Percentiles rank a stretch among this genome's conserved stretches.
These are phyloP conservation scores for Lagocephalus sceleratus DNA, from an alignment of 2,797 vertebrate species.

Conservation along the genomic window DNA sequence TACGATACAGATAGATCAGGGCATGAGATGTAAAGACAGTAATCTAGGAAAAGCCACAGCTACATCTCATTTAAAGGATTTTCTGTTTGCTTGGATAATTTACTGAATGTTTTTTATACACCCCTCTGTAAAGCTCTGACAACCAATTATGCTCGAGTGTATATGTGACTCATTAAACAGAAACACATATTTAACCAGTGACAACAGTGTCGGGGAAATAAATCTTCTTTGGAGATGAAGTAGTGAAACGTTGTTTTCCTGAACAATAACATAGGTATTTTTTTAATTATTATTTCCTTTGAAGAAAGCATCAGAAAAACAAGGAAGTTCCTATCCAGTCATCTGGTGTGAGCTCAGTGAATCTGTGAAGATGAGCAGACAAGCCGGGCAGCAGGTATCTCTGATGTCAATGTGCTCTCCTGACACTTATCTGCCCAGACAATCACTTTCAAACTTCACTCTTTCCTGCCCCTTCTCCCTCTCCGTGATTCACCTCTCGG, in stretches of 20 bases:
- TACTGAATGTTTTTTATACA: too few relatives aligned
- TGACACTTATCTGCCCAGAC: constrained; percentile 57
- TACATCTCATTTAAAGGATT: too few relatives aligned
- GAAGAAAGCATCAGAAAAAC: constrained; percentile 18
- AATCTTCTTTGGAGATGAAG: too few relatives aligned
- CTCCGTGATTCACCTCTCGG: constrained; percentile 23
- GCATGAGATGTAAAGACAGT: too few relatives aligned
- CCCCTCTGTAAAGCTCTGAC: constrained; percentile 5
- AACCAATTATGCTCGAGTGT: constrained; percentile 3
- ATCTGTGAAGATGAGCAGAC: constrained; percentile 53
- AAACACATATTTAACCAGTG: too few relatives aligned
- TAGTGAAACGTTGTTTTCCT: too few relatives aligned
- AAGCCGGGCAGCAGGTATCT: constrained; percentile 52
- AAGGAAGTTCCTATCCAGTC: constrained; percentile 32
- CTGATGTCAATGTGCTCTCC: constrained; percentile 48
- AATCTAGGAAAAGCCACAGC: too few relatives aligned
- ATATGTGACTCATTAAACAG: too few relatives aligned
- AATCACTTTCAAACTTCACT: constrained; percentile 46
- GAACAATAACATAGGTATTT: background rate
- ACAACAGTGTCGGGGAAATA: too few relatives aligned
- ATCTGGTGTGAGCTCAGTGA: constrained; percentile 43
- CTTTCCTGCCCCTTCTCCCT: constrained; percentile 11
- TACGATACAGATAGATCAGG: background rate
- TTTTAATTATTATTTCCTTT: constrained; percentile 29
- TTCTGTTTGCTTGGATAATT: background rate